These are phyloP conservation scores for Myotis daubentonii DNA, from an alignment of 2,797 vertebrate genomes.

Conservation along the genomic window DNA sequence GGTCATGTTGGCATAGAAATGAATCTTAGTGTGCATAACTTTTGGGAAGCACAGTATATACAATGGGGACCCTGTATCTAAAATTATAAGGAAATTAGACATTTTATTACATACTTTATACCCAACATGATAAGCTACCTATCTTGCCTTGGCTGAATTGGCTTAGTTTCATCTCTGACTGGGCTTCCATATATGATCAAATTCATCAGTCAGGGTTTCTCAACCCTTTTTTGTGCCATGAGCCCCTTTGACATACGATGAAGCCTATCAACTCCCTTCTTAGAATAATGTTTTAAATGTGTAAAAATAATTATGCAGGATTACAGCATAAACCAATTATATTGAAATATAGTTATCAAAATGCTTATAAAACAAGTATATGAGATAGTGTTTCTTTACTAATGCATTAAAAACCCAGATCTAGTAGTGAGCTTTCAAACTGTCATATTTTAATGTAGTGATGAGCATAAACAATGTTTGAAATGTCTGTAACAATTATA, in stretches of 20 bases:
- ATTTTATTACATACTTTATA: neutral
- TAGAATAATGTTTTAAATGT: conserved; percentile 38
- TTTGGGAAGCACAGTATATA: neutral
- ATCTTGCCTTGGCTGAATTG: neutral
- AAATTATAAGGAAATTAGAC: conserved; percentile 48
- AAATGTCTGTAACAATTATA: neutral
- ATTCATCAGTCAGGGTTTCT: neutral
- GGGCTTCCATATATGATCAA: neutral
- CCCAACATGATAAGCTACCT: neutral
- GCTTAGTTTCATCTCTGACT: conserved; percentile 10
- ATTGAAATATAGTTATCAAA: neutral
- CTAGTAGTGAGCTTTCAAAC: neutral
- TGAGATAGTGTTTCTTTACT: conserved; percentile 13
- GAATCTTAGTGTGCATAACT: neutral
- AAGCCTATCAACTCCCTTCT: neutral
- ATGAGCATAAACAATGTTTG: conserved; percentile 28
- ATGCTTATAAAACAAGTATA: conserved; percentile 31
- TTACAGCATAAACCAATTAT: conserved; percentile 10
- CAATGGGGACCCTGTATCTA: neutral
- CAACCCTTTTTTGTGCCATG: neutral
- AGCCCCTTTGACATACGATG: neutral
- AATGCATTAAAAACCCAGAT: neutral
- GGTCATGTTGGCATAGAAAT: neutral
- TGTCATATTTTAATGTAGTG: conserved; percentile 24
- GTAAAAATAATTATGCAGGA: conserved; percentile 33